Evolutionary conservation across 2,113 vertebrate species (phyloP).

Genomic region (Galbula dea): DNA sequence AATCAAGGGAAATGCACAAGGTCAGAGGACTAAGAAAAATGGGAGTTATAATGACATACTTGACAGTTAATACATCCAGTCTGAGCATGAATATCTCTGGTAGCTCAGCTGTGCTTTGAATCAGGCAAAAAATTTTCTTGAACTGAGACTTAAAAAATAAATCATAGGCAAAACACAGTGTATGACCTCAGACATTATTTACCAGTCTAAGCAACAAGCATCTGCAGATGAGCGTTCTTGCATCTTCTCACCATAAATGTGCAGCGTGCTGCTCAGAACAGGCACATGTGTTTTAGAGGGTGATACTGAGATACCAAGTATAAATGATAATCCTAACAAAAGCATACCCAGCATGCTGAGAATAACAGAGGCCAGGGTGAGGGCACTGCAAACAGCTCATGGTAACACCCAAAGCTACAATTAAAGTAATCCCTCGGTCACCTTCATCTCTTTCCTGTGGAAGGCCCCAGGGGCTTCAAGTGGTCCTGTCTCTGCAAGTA

Average conservation of each 20-base stretch:
- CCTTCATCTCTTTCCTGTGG: background rate
- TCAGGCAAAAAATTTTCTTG: background rate
- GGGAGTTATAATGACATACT: background rate
- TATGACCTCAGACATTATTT: background rate
- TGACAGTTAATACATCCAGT: background rate
- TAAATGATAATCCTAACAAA: background rate
- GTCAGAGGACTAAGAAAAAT: background rate
- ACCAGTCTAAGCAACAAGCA: background rate
- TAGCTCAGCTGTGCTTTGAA: background rate
- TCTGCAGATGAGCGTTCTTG: background rate
- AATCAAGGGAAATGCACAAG: background rate
- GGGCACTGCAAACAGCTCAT: background rate
- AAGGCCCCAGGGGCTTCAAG: background rate
- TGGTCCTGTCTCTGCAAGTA: fast-evolving
- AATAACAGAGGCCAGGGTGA: background rate
- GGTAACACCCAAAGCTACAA: background rate
- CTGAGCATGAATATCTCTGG: background rate
- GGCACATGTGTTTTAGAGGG: background rate
- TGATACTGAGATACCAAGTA: background rate
- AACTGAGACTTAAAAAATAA: background rate
- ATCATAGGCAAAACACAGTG: background rate
- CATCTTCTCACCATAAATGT: background rate
- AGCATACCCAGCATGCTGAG: background rate
- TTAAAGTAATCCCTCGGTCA: background rate
- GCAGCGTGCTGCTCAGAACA: background rate